Conservation (phyloP, 2,113 vertebrate genomes). For the Rallus limicola region DNA sequence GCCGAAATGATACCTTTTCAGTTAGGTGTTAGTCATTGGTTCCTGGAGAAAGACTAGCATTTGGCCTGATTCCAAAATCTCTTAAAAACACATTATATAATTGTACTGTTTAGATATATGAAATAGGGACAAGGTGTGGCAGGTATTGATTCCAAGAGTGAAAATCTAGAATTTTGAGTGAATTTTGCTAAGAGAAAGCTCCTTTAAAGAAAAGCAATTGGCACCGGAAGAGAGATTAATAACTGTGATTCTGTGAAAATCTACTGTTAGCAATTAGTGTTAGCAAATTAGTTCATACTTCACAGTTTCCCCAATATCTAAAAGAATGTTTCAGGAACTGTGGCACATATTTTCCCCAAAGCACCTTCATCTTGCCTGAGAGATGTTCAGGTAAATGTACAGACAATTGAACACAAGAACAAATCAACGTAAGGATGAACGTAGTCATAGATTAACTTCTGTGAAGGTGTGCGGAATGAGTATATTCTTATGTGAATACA, state of each 20-base stretch:
- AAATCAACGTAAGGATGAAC: neutral
- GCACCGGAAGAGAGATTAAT: neutral
- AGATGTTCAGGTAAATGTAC: neutral
- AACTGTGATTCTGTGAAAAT: neutral
- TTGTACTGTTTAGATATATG: rapidly evolving
- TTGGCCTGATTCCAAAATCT: neutral
- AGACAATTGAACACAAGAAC: neutral
- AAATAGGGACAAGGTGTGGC: rapidly evolving
- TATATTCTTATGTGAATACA: neutral
- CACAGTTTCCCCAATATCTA: neutral
- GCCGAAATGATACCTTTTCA: neutral
- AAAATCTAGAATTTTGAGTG: neutral
- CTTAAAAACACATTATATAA: neutral
- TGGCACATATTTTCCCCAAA: neutral
- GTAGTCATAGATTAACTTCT: neutral
- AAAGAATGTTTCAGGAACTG: neutral
- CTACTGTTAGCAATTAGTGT: too few species aligned
- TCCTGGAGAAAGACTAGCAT: neutral
- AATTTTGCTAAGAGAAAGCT: neutral
- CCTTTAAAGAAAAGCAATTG: neutral
- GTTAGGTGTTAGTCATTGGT: neutral
- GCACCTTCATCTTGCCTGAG: neutral
- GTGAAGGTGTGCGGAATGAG: neutral
- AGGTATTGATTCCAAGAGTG: neutral
- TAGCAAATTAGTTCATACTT: neutral